These are phyloP conservation scores for Arenaria interpres DNA, from an alignment of 2,113 vertebrate genomes.

Conservation along the genomic window DNA sequence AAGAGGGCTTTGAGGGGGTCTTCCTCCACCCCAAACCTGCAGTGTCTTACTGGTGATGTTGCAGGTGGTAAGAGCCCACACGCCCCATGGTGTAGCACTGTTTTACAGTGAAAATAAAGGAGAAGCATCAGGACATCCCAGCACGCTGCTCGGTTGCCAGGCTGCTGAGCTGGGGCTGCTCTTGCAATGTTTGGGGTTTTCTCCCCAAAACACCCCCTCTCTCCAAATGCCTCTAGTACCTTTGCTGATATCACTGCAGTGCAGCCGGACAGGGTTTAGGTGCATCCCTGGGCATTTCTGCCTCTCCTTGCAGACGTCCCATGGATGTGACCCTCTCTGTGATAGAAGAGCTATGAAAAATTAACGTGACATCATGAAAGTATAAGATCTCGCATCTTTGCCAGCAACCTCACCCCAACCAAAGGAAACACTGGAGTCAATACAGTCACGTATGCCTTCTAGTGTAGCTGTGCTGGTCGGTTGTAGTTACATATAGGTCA, in stretches of 20 bases:
- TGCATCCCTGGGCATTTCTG: background rate
- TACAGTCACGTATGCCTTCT: background rate
- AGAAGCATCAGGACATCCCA: background rate
- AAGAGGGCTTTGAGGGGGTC: background rate
- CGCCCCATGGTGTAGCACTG: accelerated
- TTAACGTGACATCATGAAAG: background rate
- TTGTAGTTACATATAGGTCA: background rate
- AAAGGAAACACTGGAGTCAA: background rate
- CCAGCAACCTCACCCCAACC: background rate
- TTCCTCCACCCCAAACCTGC: background rate
- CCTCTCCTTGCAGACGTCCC: background rate
- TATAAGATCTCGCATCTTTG: background rate
- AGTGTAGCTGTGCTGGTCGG: accelerated
- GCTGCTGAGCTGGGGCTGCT: background rate
- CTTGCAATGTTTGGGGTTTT: background rate
- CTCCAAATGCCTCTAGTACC: background rate
- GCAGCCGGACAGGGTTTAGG: background rate
- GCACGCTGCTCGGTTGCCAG: accelerated
- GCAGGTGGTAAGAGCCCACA: accelerated
- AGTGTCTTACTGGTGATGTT: background rate
- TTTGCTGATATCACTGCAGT: accelerated
- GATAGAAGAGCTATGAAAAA: background rate
- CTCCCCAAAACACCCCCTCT: background rate
- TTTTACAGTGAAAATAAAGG: background rate
- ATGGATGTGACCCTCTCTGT: background rate